Percentiles rank a stretch among this genome's conserved stretches.
These are phyloP conservation scores for Zaprionus camerounensis DNA, from an alignment of 1,140 invertebrate species.

Conservation along the genomic window DNA sequence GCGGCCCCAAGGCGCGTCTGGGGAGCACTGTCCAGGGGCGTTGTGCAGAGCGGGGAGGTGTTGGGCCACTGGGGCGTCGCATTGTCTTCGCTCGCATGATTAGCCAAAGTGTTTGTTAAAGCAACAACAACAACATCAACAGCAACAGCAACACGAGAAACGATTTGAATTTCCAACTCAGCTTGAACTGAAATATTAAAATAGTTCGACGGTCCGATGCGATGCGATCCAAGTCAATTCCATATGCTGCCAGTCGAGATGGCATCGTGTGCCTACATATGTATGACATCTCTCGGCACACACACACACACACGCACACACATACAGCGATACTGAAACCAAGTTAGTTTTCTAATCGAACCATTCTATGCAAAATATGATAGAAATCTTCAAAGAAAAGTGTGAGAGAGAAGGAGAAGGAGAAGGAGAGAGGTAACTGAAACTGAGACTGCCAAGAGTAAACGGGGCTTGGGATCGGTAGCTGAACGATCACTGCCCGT, in stretches of 20 bases:
- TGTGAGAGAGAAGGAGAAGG: neutral
- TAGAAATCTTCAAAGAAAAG: slow-evolving; percentile 62
- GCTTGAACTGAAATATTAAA: slow-evolving; percentile 68
- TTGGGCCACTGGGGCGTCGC: slow-evolving; percentile 55
- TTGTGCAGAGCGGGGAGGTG: slow-evolving; percentile 38
- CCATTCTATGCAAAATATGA: slow-evolving; percentile 82
- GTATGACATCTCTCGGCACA: slow-evolving; percentile 35
- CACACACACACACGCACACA: neutral
- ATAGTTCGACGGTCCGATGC: slow-evolving; percentile 50
- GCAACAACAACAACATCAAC: slow-evolving; percentile 45
- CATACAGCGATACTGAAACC: slow-evolving; percentile 13
- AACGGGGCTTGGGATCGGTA: slow-evolving; percentile 8
- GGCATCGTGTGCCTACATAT: slow-evolving; percentile 50
- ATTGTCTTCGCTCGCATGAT: slow-evolving; percentile 75
- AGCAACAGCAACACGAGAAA: slow-evolving; percentile 41
- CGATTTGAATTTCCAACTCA: slow-evolving; percentile 68
- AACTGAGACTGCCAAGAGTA: neutral
- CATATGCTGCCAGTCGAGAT: slow-evolving; percentile 22
- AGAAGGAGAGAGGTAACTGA: neutral
- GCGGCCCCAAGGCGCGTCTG: slow-evolving; percentile 32
- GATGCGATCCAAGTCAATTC: slow-evolving; percentile 2
- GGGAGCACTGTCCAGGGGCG: slow-evolving; percentile 26
- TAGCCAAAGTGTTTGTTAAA: slow-evolving; percentile 75
- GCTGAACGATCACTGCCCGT: slow-evolving; percentile 24
- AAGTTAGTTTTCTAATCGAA: slow-evolving; percentile 44